Evolutionary conservation across 2,113 vertebrate genomes (phyloP), one percentile per base, ranked within the genome.

Genomic region (Bettongia penicillata): DNA sequence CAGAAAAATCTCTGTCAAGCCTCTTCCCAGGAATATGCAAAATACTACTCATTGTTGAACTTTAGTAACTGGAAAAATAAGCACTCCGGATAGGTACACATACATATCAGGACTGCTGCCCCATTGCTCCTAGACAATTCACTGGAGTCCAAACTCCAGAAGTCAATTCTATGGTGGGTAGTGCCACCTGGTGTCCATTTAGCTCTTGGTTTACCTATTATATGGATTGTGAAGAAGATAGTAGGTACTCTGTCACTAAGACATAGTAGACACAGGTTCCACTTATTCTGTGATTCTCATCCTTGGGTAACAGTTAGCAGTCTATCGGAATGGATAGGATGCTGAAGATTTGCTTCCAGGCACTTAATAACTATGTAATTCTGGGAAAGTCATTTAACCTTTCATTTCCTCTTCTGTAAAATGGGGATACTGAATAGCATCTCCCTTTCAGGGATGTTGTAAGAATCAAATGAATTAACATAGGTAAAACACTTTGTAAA

Each of bases 141-240:
- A 23, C n/a, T 53, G 51, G 50, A 93, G 47, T 7, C 51, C 48
- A 68, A 92, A 22, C 19, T 6, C 22, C 14, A 23, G 22, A 10
- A 6, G 43, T 11, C 51, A 96, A 22, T 43, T 68, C 93, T 90
- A 3, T 93, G 91, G 57, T n/a, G 93, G 55, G 53, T 89, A 91
- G 92, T 49, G 95, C 97, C 97, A 96, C 96, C 97, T 97, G 52
- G 97, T 93, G 97, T 89, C 61, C 77, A n/a, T 7, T 50, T 53
- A 84, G 37, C 89, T 84, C 8, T 16, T 43, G 43, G 43, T 43
- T 43, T 84, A 23, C 19, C 22, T 43, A 23, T 22, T 37, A 43
- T 23, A 84, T 43, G 19, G n/a, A 23, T 43, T 84, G n/a, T 84
- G n/a, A 84, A 84, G n/a, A 84, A 22, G 68, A 19, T 23, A 4